These are phyloP conservation scores for Parotocinclus haroldoi DNA, from an alignment of 2,797 vertebrate genomes.

Conservation along the genomic window DNA sequence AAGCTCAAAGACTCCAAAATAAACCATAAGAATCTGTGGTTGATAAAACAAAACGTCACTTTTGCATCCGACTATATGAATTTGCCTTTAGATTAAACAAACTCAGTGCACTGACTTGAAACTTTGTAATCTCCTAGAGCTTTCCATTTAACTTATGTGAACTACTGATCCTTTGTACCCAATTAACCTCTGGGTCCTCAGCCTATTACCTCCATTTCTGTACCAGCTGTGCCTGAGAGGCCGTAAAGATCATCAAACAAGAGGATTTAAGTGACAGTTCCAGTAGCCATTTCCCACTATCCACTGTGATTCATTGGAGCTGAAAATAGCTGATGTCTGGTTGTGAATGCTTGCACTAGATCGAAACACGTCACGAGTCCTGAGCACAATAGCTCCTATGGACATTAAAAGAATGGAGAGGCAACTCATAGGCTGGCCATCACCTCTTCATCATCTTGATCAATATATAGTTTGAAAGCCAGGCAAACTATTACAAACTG, in stretches of 20 bases:
- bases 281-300: conserved; percentile 39
- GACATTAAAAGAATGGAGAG: conserved; percentile 28
- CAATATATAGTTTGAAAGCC: conserved; percentile 24
- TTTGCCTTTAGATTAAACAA: no score
- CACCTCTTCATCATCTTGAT: conserved; percentile 23
- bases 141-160: no score
- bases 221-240: conserved; percentile 7
- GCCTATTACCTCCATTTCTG: conserved; percentile 27
- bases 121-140: no score
- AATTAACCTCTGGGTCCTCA: conserved; percentile 34
- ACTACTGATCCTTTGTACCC: conserved; percentile 6
- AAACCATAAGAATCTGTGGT: no score
- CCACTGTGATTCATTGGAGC: conserved; percentile 41
- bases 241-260: conserved; percentile 36
- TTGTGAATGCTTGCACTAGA: conserved; percentile 26
- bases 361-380: conserved; percentile 39
- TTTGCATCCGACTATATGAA: no score
- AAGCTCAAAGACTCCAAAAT: no score
- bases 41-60: no score
- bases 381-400: conserved; percentile 24
- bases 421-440: conserved; percentile 13
- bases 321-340: conserved; percentile 30
- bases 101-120: no score
- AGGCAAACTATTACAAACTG: conserved; percentile 12
- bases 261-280: conserved; percentile 33